phyloP scores from a whole-genome alignment of 2,797 vertebrate genomes.

The Sitta carolinensis region DNA sequence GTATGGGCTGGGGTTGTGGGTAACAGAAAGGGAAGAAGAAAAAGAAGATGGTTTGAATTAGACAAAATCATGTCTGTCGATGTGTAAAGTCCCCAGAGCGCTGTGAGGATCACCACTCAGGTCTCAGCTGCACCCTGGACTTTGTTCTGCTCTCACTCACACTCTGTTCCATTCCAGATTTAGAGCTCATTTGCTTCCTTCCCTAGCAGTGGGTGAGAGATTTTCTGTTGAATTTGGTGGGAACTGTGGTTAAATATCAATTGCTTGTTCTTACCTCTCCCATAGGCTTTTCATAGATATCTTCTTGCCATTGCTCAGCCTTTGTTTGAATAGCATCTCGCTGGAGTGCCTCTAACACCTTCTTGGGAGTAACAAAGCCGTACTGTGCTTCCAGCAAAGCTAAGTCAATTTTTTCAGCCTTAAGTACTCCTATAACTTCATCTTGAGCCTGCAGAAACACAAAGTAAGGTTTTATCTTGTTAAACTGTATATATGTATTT shows the following conservation, averaged over 20 bases:
- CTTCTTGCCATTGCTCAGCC: constrained; percentile 84
- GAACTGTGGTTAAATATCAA: background rate
- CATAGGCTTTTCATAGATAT: constrained; percentile 95
- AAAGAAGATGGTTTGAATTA: background rate
- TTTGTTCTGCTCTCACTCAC: background rate
- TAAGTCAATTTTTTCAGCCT: constrained; percentile 95
- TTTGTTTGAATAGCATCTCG: constrained; percentile 90
- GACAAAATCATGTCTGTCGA: background rate
- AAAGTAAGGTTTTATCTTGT: constrained; percentile 30
- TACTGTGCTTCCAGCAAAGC: constrained; percentile 94
- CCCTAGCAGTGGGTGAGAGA: background rate
- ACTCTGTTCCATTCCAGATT: background rate
- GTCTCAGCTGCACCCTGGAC: background rate
- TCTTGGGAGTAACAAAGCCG: constrained; percentile 92
- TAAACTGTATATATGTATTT: background rate
- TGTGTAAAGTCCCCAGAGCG: background rate
- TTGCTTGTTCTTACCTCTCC: constrained; percentile 82
- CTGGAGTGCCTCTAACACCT: constrained; percentile 93
- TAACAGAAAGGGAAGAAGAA: background rate
- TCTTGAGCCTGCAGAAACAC: constrained; percentile 88
- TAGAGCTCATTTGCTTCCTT: background rate
- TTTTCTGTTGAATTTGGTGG: background rate
- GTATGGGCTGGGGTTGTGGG: background rate
- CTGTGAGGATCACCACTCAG: background rate
- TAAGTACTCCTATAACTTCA: constrained; percentile 95